A percentile compares a stretch with the other conserved stretches of the same genome.
These are phyloP conservation scores for Halisarca cf. caerulea DNA, from an alignment of 37 sponge, comb jelly and placozoan species.

Conservation along the genomic window DNA sequence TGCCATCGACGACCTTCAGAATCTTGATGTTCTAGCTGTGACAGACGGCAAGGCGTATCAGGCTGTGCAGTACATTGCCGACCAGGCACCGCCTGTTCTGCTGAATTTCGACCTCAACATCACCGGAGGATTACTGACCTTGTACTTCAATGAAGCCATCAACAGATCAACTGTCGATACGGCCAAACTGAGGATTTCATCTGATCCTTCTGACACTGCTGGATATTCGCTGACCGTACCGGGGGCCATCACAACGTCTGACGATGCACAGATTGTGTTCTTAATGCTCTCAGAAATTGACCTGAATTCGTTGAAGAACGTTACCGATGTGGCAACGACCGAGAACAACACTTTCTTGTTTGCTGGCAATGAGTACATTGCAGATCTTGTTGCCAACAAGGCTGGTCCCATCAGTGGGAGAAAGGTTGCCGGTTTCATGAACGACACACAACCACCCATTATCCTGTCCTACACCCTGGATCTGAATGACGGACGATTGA, in stretches of 20 bases:
- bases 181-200: slow-evolving; percentile 31
- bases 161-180: slow-evolving; percentile 52
- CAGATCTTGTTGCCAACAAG: slow-evolving; percentile 64
- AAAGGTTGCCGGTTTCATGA: slow-evolving; percentile 23
- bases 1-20: slow-evolving; percentile 90
- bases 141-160: slow-evolving; percentile 80
- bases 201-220: neutral
- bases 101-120: slow-evolving; percentile 51
- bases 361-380: slow-evolving; percentile 48
- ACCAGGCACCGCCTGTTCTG: slow-evolving; percentile 62
- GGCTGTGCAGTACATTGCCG: slow-evolving; percentile 64
- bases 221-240: slow-evolving; percentile 21
- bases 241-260: slow-evolving; percentile 24
- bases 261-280: slow-evolving; percentile 65
- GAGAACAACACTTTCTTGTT: slow-evolving; percentile 52
- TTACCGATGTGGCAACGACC: slow-evolving; percentile 47
- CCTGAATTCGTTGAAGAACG: slow-evolving; percentile 57
- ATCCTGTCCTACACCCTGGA: slow-evolving; percentile 55
- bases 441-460: slow-evolving; percentile 58
- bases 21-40: slow-evolving; percentile 83
- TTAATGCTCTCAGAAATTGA: slow-evolving; percentile 43
- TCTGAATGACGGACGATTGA: slow-evolving; percentile 38
- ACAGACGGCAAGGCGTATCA: slow-evolving; percentile 87
- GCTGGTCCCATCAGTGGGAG: slow-evolving; percentile 4
- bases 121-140: slow-evolving; percentile 39